Evolutionary conservation across 2,113 vertebrate species (phyloP).

Genomic region (Eolophus roseicapilla): DNA sequence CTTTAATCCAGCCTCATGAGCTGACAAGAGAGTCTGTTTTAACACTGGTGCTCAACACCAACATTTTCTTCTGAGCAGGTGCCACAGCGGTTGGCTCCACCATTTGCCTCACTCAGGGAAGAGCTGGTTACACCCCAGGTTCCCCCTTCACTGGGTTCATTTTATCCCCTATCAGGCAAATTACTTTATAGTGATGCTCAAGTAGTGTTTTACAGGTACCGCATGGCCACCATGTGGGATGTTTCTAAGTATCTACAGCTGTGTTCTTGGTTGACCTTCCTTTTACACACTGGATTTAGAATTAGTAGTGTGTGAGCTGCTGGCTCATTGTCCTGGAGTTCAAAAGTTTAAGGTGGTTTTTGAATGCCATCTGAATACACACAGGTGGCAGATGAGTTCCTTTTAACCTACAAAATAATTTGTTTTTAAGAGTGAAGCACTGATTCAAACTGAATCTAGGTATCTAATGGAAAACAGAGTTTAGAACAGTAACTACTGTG

Average conservation of each 20-base stretch:
- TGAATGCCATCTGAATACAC: background rate
- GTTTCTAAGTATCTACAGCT: background rate
- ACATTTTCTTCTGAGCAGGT: background rate
- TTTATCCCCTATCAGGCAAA: background rate
- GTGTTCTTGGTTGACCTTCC: background rate
- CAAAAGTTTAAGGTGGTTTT: slow-evolving; percentile 21
- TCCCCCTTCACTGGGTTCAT: background rate
- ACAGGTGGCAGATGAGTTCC: background rate
- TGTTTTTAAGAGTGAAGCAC: slow-evolving; percentile 3
- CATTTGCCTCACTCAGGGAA: background rate
- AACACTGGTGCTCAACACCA: background rate
- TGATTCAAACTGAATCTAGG: slow-evolving; percentile 44
- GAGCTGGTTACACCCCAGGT: background rate
- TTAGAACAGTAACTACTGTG: background rate
- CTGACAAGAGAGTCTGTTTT: background rate
- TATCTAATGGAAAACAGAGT: slow-evolving; percentile 52
- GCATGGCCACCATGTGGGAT: background rate
- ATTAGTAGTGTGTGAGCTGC: background rate
- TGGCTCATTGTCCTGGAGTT: background rate
- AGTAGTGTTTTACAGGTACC: background rate
- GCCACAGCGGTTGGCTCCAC: background rate
- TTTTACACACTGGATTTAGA: background rate
- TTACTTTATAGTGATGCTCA: background rate
- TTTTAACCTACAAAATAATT: background rate
- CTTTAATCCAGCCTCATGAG: background rate